Evolutionary conservation across 2,888 invertebrate species (phyloP), one percentile per base, ranked within the genome.

Genomic region (Imbricaverruca yamaguchii): DNA sequence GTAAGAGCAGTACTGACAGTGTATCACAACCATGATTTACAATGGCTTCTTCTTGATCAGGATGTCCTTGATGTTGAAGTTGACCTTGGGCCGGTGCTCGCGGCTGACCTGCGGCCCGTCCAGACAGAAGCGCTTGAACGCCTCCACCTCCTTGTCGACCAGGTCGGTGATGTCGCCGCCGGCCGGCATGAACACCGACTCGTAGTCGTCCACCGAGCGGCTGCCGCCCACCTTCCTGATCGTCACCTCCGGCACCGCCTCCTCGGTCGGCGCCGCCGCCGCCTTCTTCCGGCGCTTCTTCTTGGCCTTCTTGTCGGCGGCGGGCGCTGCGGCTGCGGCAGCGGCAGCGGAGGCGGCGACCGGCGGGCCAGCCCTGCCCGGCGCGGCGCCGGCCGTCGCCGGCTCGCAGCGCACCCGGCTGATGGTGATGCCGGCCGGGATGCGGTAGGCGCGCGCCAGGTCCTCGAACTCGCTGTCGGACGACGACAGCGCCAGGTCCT

Each of bases 91-190:
- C 87, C 92, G 92, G 83, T 93, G 93, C 86, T 93, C 92, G 84
- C 92, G 90, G 83, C 92, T 91, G 0, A 92, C 91, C 81, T 93
- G 92, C 83, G 94, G 92, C 83, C 94, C 94, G 87, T 93, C 93
- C 86, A 93, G 92, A 84, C 94, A 94, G 88, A 94, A 94, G 39
- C 94, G 91, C 87, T 96, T 95, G 88, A 95, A 94, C 3, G 93
- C 93, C 86, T 95, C 95, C 84, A 94, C 89, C 86, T 95, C 95
- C 4, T 93, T 80, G 39, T 84, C 84, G 21, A 83, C 83, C 80
- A 82, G 82, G 57, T 84, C 84, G 79, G 89, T 79, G 56, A 79
- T 74, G 74, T 74, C 74, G 23, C 79, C 57, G 12, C 79, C 79
- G 13, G 79, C 56, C 79, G 79, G 79, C 79, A 79, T 79, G 79